Evolutionary conservation across 2,113 vertebrate species (phyloP).

Genomic region (Paracanthobrama guichenoti): DNA sequence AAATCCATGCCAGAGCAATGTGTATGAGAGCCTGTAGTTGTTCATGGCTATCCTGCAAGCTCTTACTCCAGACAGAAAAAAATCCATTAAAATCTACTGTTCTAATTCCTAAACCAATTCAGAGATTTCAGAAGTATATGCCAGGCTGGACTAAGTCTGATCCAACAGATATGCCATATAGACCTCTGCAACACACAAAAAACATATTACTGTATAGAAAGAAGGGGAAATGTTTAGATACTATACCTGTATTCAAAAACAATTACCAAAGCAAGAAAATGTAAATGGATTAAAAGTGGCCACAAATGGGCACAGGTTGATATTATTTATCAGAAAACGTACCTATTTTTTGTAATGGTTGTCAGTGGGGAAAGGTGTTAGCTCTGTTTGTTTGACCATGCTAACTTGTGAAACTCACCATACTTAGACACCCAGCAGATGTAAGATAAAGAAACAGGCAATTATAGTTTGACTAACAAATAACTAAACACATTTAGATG

Average conservation of each 20-base stretch:
- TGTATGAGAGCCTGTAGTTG: not conserved
- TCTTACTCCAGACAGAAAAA: not conserved
- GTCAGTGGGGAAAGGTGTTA: not conserved
- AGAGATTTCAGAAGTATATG: slow-evolving; percentile 20
- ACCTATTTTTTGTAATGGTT: not conserved
- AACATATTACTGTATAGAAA: too few species aligned
- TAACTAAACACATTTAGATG: not conserved
- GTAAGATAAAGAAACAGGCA: not conserved
- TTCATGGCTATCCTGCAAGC: not conserved
- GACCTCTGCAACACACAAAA: too few species aligned
- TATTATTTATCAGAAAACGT: not conserved
- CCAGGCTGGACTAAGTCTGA: not conserved
- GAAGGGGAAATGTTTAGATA: too few species aligned
- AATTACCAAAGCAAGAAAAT: too few species aligned
- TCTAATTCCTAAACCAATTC: slow-evolving; percentile 12
- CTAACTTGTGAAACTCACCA: not conserved
- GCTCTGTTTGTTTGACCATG: not conserved
- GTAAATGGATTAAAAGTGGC: too few species aligned
- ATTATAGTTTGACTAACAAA: not conserved
- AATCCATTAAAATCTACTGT: not conserved
- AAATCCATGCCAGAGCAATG: slow-evolving; percentile 6
- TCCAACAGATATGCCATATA: too few species aligned
- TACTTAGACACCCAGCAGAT: not conserved
- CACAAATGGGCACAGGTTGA: not conserved
- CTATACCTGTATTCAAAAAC: too few species aligned